phyloP scores from a whole-genome alignment of 2,888 invertebrate species.

The Lasioglossum zephyrum region DNA sequence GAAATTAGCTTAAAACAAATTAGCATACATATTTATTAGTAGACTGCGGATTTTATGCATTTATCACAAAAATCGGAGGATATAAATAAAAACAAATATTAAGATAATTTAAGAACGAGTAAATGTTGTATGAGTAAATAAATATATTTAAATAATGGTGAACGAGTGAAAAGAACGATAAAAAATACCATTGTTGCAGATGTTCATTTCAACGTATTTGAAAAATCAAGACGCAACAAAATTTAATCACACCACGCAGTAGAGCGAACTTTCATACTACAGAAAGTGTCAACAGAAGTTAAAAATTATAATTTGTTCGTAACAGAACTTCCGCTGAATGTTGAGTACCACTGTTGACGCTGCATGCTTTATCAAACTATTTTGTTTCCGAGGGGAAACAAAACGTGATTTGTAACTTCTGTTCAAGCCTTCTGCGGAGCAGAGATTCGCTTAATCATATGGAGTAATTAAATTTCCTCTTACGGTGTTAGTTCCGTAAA shows the following conservation, averaged over 20 bases:
- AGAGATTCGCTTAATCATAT: neutral
- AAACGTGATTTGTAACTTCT: neutral
- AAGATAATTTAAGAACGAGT: no score
- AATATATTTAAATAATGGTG: no score
- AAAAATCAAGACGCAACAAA: neutral
- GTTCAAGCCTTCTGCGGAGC: neutral
- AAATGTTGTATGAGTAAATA: no score
- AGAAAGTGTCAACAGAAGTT: neutral
- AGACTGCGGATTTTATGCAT: no score
- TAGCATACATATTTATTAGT: no score
- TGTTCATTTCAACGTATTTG: neutral
- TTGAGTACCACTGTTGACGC: neutral
- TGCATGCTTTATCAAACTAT: conserved; percentile 2
- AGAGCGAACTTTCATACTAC: neutral
- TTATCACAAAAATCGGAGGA: no score
- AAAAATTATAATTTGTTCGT: neutral
- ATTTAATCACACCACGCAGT: neutral
- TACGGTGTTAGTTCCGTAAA: neutral
- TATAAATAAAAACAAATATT: no score
- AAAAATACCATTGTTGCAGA: no score
- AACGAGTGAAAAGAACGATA: no score
- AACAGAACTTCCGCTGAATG: neutral
- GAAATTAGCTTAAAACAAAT: no score
- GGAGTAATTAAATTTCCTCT: neutral
- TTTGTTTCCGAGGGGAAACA: neutral